Conservation (phyloP, 2,888 invertebrate genomes). For the Strigamia maritima region DNA sequence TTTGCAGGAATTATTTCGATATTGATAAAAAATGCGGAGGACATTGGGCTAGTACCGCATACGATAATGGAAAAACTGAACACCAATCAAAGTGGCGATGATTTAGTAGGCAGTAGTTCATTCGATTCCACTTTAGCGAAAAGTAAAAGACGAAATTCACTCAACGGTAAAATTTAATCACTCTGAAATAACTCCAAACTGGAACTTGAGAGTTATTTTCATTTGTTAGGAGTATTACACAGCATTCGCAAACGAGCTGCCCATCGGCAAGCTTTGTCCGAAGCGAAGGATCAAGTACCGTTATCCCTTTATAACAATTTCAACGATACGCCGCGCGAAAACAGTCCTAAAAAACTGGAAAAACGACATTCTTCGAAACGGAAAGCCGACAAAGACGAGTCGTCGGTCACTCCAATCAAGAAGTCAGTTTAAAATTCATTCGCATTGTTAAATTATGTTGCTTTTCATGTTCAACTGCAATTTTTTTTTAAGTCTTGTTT, state of each 20-base stretch:
- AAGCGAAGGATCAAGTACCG: background rate
- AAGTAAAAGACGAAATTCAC: background rate
- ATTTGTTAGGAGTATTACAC: background rate
- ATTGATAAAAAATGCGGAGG: slow-evolving; percentile 71
- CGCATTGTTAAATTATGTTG: too few species aligned
- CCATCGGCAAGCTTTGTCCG: background rate
- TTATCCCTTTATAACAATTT: background rate
- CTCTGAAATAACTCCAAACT: background rate
- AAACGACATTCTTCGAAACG: background rate
- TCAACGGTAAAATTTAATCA: background rate
- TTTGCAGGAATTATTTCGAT: slow-evolving; percentile 57
- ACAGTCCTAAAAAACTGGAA: background rate
- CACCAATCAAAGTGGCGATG: background rate
- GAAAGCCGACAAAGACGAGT: background rate
- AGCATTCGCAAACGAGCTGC: background rate
- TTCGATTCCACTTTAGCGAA: background rate
- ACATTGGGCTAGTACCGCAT: slow-evolving; percentile 64
- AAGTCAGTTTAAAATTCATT: too few species aligned
- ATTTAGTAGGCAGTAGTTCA: background rate
- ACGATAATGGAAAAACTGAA: background rate
- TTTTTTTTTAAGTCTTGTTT: too few species aligned
- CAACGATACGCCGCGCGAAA: background rate
- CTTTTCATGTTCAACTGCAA: too few species aligned
- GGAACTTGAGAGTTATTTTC: background rate
- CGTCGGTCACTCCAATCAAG: background rate